phyloP scores from a whole-genome alignment of 1,140 invertebrate genomes.

The Polypedilum vanderplanki region DNA sequence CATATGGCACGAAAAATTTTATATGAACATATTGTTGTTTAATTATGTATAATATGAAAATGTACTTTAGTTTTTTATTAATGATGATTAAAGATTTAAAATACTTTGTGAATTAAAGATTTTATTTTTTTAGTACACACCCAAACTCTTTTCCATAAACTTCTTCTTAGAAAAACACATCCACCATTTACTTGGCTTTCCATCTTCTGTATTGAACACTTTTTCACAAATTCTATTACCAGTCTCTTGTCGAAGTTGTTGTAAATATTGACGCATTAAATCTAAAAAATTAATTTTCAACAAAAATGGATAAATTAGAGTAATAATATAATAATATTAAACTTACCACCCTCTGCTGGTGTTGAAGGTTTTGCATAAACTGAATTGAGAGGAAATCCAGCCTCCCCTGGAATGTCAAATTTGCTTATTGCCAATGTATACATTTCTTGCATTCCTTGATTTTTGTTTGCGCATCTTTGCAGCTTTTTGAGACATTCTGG shows the following conservation, averaged over 20 bases:
- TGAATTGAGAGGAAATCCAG: conserved; percentile 93
- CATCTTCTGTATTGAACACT: conserved; percentile 82
- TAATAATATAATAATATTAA: background rate
- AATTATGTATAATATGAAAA: conserved; percentile 34
- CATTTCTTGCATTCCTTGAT: conserved; percentile 91
- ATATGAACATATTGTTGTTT: conserved; percentile 63
- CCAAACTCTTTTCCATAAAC: conserved; percentile 98
- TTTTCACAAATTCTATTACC: conserved; percentile 84
- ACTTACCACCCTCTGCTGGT: conserved; percentile 66
- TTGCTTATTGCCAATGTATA: conserved; percentile 89
- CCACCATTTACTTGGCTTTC: conserved; percentile 99
- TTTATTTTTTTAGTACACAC: background rate
- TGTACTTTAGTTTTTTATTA: too few species aligned
- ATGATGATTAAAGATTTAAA: too few species aligned
- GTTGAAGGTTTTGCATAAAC: conserved; percentile 87
- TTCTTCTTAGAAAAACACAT: conserved; percentile 98
- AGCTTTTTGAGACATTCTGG: conserved; percentile 95
- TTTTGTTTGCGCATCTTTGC: conserved; percentile 83
- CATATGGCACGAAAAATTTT: conserved; percentile 65
- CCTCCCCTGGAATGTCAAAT: conserved; percentile 95
- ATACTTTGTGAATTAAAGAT: background rate
- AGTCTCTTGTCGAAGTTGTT: conserved; percentile 92
- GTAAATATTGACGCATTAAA: conserved; percentile 84
- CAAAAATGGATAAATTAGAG: conserved; percentile 28
- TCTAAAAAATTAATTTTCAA: conserved; percentile 60